Conservation (phyloP, 2,888 invertebrate species). For the Bugulina stolonifera region DNA sequence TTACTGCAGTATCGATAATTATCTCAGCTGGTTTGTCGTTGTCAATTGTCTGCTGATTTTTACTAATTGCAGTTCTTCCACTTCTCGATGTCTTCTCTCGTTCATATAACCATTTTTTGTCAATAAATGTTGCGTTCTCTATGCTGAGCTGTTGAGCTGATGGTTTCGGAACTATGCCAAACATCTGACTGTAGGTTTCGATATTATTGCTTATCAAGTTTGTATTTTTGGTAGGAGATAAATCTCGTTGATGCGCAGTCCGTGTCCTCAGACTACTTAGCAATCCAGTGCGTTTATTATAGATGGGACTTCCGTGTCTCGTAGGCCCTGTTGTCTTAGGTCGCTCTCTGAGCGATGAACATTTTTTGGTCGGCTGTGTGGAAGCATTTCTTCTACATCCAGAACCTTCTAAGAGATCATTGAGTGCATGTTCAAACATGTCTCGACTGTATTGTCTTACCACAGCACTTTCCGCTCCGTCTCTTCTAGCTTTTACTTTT, state of each 20-base stretch:
- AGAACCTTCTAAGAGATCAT: no score
- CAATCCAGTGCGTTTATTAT: background rate
- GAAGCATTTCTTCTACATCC: background rate
- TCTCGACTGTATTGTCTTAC: constrained; percentile 8
- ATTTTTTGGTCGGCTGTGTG: background rate
- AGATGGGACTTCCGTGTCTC: constrained; percentile 15
- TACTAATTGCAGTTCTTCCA: no score
- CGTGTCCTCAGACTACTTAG: background rate
- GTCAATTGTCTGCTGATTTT: no score
- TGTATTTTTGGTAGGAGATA: no score
- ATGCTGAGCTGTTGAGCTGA: background rate
- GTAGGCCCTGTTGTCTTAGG: constrained; percentile 6
- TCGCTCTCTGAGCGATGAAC: background rate
- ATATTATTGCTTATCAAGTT: background rate
- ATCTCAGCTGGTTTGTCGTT: no score
- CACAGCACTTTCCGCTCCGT: background rate
- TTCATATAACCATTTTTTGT: no score
- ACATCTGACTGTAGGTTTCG: background rate
- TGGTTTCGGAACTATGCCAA: background rate
- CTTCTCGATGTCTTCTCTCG: no score
- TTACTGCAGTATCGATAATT: no score
- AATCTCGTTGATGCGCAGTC: background rate
- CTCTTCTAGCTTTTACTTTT: background rate
- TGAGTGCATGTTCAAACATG: constrained; percentile 10
- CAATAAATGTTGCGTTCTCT: background rate